These are phyloP conservation scores for Cavia aperea DNA, from an alignment of 2,113 vertebrate species.

Conservation along the genomic window DNA sequence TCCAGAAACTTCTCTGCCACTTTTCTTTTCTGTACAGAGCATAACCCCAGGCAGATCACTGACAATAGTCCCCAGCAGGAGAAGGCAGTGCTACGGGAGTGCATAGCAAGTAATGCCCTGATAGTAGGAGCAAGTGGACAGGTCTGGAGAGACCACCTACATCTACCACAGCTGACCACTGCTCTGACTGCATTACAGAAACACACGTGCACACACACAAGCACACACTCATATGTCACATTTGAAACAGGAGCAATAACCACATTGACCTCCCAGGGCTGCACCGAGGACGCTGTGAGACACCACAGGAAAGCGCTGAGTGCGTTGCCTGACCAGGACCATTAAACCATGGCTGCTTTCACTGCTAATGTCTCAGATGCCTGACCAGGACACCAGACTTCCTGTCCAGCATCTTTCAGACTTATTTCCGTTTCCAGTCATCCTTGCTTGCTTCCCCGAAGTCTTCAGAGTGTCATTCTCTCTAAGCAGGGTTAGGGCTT, in stretches of 20 bases:
- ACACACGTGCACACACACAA: rapidly evolving
- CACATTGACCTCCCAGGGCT: neutral
- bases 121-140: neutral
- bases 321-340: neutral
- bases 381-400: neutral
- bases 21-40: neutral
- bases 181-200: neutral
- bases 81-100: neutral
- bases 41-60: neutral
- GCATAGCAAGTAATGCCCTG: neutral
- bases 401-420: neutral
- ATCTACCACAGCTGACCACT: neutral
- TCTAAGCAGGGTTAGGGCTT: neutral
- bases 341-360: neutral
- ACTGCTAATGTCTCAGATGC: neutral
- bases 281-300: neutral
- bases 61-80: neutral
- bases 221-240: neutral
- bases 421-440: neutral
- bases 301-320: neutral
- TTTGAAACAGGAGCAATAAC: neutral
- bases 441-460: neutral
- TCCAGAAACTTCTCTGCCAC: neutral
- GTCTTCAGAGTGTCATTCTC: neutral
- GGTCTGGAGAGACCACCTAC: neutral